Conservation (phyloP, 2,113 vertebrate genomes). For the Tretioscincus oriximinensis region DNA sequence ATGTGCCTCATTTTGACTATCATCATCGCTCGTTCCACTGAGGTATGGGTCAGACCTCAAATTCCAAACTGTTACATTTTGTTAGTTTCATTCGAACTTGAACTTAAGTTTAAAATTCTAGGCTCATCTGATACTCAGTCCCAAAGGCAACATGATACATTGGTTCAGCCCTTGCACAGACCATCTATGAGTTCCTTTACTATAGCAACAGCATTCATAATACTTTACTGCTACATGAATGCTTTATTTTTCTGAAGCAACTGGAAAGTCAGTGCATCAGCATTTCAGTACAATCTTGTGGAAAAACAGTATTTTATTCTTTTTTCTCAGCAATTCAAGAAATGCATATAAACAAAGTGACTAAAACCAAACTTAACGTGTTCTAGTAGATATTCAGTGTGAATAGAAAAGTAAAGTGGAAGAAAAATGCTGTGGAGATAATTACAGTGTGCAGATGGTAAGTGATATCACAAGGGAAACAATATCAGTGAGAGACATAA, state of each 20-base stretch:
- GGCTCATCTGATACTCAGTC: too few relatives aligned
- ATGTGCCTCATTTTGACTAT: too few relatives aligned
- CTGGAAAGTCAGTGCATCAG: background rate
- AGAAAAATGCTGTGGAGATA: slow-evolving; percentile 12
- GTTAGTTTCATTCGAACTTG: too few relatives aligned
- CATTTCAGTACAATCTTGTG: background rate
- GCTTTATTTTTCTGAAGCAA: too few relatives aligned
- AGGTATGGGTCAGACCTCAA: too few relatives aligned
- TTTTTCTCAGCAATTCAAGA: background rate
- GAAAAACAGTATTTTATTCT: background rate
- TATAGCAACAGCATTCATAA: background rate
- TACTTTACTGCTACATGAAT: background rate
- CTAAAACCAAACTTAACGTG: slow-evolving; percentile 8
- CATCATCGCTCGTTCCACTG: too few relatives aligned
- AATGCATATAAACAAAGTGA: background rate
- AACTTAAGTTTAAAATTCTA: too few relatives aligned
- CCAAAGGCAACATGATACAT: too few relatives aligned
- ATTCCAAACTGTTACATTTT: too few relatives aligned
- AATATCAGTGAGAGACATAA: slow-evolving; percentile 15
- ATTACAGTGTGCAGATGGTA: slow-evolving; percentile 23
- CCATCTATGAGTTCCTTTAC: background rate
- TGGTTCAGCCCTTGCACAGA: background rate
- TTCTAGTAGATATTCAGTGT: background rate
- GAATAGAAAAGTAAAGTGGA: background rate
- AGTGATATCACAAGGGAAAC: slow-evolving; percentile 26